A percentile compares a stretch with the other conserved stretches of the same genome.
phyloP scores from a whole-genome alignment of 2,797 vertebrate species.

The Ibycter americanus region DNA sequence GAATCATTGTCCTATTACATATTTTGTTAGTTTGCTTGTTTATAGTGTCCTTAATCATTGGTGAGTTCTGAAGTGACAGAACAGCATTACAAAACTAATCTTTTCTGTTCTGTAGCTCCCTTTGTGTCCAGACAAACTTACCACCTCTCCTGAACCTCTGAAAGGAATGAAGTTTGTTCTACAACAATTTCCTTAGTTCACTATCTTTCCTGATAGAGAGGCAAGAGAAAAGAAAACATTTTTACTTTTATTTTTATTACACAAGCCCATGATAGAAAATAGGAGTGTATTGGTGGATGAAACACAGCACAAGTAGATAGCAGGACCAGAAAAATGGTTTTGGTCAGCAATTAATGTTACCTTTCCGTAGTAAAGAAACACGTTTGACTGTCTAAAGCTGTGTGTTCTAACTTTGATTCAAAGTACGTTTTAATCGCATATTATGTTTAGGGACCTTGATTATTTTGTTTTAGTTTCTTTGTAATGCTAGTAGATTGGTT shows the following conservation, averaged over 20 bases:
- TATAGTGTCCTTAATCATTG: not conserved
- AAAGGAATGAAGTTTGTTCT: not conserved
- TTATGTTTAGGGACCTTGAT: not conserved
- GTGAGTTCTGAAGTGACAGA: not conserved
- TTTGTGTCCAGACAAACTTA: not conserved
- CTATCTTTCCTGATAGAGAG: not conserved
- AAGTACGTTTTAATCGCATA: not conserved
- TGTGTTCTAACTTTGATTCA: not conserved
- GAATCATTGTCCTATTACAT: accelerated
- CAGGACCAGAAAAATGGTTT: not conserved
- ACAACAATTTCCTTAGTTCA: not conserved
- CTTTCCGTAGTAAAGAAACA: not conserved
- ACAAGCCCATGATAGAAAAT: not conserved
- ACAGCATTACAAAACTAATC: not conserved
- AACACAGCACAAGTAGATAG: not conserved
- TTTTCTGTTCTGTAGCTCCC: not conserved
- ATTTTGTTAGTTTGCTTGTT: not conserved
- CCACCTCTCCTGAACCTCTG: not conserved
- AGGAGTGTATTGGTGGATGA: not conserved
- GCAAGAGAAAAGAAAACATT: not conserved
- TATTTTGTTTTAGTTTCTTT: not conserved
- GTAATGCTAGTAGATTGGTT: not conserved
- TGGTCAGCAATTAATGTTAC: not conserved
- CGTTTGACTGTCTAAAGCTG: not conserved
- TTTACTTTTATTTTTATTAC: not conserved